A percentile compares a stretch with the other conserved stretches of the same genome.
Evolutionary conservation across 2,113 vertebrate genomes (phyloP).

Genomic region (Acanthisitta chloris): DNA sequence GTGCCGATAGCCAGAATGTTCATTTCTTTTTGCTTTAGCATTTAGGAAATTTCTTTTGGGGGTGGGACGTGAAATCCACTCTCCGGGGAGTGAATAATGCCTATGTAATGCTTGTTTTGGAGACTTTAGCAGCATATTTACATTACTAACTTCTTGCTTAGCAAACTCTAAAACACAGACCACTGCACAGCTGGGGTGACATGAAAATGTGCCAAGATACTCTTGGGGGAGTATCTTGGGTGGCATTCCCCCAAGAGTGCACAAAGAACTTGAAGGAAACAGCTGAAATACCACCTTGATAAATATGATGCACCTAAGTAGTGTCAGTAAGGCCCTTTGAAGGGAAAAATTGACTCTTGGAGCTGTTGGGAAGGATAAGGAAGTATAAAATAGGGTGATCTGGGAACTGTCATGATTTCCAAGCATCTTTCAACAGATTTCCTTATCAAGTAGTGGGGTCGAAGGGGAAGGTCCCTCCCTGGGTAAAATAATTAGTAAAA

Average conservation of each 20-base stretch:
- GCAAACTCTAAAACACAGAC: neutral
- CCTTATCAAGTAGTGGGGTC: neutral
- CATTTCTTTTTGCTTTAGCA: neutral
- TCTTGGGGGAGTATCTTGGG: too few relatives aligned
- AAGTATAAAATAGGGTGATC: neutral
- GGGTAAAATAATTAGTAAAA: neutral
- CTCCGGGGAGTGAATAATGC: neutral
- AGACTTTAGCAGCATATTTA: neutral
- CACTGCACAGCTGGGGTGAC: accelerated
- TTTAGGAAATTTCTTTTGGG: neutral
- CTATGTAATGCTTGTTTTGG: neutral
- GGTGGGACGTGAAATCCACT: neutral
- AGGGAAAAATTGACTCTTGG: neutral
- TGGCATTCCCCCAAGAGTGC: neutral
- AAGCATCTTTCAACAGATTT: neutral
- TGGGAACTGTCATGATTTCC: neutral
- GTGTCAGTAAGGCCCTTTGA: neutral
- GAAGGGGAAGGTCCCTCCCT: neutral
- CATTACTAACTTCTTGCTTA: neutral
- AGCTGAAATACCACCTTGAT: neutral
- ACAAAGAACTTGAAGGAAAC: neutral
- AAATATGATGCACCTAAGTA: neutral
- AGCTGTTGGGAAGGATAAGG: neutral
- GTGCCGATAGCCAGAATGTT: neutral
- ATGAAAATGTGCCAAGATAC: neutral